Percentiles rank a stretch among this genome's conserved stretches.
Evolutionary conservation across 2,113 vertebrate genomes (phyloP).

Genomic region (Psettodes erumei): DNA sequence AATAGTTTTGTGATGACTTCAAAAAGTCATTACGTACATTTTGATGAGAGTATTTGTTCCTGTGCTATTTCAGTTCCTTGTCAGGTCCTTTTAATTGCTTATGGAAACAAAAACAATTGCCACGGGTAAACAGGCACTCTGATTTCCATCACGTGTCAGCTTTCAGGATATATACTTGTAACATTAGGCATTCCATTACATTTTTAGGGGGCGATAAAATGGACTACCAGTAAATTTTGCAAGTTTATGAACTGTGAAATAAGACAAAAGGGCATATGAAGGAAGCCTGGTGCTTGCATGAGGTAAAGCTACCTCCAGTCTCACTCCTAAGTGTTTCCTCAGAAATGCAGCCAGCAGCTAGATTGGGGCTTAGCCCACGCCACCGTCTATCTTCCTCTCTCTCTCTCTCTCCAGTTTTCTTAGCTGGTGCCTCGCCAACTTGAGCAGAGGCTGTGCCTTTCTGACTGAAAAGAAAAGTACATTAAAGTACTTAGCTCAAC

Average conservation of each 20-base stretch:
- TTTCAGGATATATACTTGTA: slow-evolving; percentile 26
- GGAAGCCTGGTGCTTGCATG: slow-evolving; percentile 47
- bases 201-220: slow-evolving; percentile 18
- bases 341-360: slow-evolving; percentile 57
- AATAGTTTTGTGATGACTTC: not conserved
- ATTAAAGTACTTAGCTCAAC: slow-evolving; percentile 58
- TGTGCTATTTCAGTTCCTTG: not conserved
- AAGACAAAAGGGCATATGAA: slow-evolving; percentile 44
- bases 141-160: not conserved
- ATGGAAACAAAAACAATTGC: not conserved
- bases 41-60: not conserved
- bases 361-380: slow-evolving; percentile 30
- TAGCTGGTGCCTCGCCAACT: slow-evolving; percentile 45
- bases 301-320: slow-evolving; percentile 36
- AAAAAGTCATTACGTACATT: not conserved
- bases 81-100: not conserved
- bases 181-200: slow-evolving; percentile 19
- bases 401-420: slow-evolving; percentile 38
- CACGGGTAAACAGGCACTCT: slow-evolving; percentile 5
- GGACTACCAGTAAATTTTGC: slow-evolving; percentile 21
- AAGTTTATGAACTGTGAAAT: slow-evolving; percentile 58
- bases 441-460: slow-evolving; percentile 45
- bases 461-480: slow-evolving; percentile 58
- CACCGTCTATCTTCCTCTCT: slow-evolving; percentile 4
- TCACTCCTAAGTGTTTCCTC: slow-evolving; percentile 39